Conservation (phyloP, 2,888 invertebrate species). For the Neuroscelio doddi region DNA sequence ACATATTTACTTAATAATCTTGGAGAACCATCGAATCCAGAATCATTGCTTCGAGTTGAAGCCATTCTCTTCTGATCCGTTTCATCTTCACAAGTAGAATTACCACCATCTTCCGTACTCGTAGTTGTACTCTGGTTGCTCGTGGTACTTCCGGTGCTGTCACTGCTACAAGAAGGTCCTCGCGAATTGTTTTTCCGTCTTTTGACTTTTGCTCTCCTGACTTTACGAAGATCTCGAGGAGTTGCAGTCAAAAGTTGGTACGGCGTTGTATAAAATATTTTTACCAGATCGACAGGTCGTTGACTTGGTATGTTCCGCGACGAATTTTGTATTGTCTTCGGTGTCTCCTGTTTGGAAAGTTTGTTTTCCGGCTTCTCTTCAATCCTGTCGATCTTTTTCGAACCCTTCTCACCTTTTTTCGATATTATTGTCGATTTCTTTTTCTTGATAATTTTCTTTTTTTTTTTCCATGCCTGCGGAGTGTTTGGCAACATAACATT, state of each 20-base stretch:
- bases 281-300: slow-evolving; percentile 64
- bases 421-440: slow-evolving; percentile 62
- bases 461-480: slow-evolving; percentile 52
- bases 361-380: slow-evolving; percentile 58
- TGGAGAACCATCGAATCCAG: slow-evolving; percentile 80
- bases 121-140: slow-evolving; percentile 60
- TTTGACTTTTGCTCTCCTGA: slow-evolving; percentile 65
- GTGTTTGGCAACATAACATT: slow-evolving; percentile 46
- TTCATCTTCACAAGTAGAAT: slow-evolving; percentile 72
- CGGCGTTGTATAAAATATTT: slow-evolving; percentile 69
- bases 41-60: slow-evolving; percentile 87
- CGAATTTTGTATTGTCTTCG: slow-evolving; percentile 51
- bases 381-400: slow-evolving; percentile 32
- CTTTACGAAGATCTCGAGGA: slow-evolving; percentile 67
- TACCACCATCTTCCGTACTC: slow-evolving; percentile 61
- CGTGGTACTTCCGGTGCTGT: slow-evolving; percentile 66
- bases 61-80: slow-evolving; percentile 74
- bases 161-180: slow-evolving; percentile 64
- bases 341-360: slow-evolving; percentile 27
- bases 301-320: slow-evolving; percentile 59
- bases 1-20: slow-evolving; percentile 68
- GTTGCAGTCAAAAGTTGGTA: slow-evolving; percentile 66
- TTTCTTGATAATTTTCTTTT: slow-evolving; percentile 62
- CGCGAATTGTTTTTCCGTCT: slow-evolving; percentile 63
- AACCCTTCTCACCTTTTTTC: slow-evolving; percentile 27